Percentiles rank a stretch among this genome's conserved stretches.
Conservation (phyloP, 2,113 vertebrate genomes). For the Catharus bicknelli region DNA sequence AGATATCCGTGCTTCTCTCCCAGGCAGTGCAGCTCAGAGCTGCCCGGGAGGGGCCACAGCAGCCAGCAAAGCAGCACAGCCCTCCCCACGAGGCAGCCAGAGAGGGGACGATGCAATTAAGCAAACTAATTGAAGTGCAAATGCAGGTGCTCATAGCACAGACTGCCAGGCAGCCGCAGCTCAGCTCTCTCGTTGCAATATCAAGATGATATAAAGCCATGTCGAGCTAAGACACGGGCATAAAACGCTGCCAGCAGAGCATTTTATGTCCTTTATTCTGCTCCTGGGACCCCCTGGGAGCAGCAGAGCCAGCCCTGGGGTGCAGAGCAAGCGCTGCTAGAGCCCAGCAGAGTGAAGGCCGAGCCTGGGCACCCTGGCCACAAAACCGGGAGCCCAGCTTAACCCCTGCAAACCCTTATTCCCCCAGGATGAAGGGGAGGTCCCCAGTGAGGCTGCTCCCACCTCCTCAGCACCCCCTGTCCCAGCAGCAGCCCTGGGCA, state of each 20-base stretch:
- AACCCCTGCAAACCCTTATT: neutral
- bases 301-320: neutral
- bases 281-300: neutral
- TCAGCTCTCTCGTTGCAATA: neutral
- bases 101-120: neutral
- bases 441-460: neutral
- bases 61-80: neutral
- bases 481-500: neutral
- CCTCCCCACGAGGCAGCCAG: neutral
- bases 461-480: neutral
- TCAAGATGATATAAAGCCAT: neutral
- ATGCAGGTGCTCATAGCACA: neutral
- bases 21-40: neutral
- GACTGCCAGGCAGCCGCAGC: neutral
- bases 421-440: neutral
- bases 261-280: neutral
- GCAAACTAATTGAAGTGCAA: neutral
- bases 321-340: neutral
- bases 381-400: neutral
- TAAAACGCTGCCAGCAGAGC: neutral
- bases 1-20: neutral
- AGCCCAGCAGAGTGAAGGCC: neutral
- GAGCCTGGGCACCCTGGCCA: neutral
- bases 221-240: neutral
- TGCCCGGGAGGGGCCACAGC: rapidly evolving